Evolutionary conservation across 2,113 vertebrate genomes (phyloP), one percentile per base, ranked within the genome.

Genomic region (Cinclus cinclus): DNA sequence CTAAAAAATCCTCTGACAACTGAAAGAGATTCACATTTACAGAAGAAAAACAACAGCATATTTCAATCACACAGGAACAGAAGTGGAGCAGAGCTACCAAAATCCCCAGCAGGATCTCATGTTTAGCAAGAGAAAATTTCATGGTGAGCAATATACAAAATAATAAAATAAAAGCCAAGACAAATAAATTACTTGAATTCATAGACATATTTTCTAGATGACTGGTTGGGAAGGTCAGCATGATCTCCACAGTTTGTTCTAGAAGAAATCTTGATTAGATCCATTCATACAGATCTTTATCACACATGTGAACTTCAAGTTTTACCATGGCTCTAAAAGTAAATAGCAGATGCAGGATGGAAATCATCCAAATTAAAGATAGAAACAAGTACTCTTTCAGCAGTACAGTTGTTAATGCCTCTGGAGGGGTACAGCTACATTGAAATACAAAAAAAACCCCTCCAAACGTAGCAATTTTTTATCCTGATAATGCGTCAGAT

Each of bases 251-350:
- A 89, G 55, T 78, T 91, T 90, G 84, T 94, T 93, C 87, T 84
- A 94, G 94, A 93, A 96, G 78, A 96, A 96, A 82, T 79, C 52
- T 59, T 95, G 88, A 94, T 94, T 90, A 92, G 44, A 78, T 93
- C 74, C 3, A 0, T 93, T 77, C 77, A 58, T 85, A 56, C 52
- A 96, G 96, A 97, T 96, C 92, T 52, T 94, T 96, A 94, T 97
- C 94, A 50, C 77, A 52, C 60, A 93, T 47, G 64, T 90, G 80
- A 92, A 87, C 87, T 95, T 84, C 50, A 80, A 92, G 17, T 67
- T 92, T 89, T 76, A 75, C 33, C 59, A 37, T 42, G 3, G 0
- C 27, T 94, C 47, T 44, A 60, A 95, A 92, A 92, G 90, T 70
- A 91, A 77, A 91, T 75, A 93, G 81, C 95, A 96, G 91, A 96